phyloP scores from a whole-genome alignment of 2,888 invertebrate genomes.

The Nemotelus nigrinus region DNA sequence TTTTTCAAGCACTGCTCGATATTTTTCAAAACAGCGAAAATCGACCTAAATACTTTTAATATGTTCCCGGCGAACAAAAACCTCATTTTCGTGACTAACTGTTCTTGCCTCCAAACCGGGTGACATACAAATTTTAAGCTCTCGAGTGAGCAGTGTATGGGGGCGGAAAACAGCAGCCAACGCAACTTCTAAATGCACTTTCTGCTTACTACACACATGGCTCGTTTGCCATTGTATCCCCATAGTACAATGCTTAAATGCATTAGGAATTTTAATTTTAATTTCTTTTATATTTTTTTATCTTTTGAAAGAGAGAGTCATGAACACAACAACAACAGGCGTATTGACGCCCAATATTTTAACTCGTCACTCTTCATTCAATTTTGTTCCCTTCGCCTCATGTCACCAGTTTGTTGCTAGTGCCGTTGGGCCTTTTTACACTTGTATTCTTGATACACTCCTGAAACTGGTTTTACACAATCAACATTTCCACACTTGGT shows the following conservation, averaged over 20 bases:
- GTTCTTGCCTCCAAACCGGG: background rate
- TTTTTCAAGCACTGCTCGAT: background rate
- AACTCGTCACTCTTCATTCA: background rate
- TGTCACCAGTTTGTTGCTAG: no score
- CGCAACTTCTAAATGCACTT: background rate
- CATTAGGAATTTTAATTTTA: constrained; percentile 43
- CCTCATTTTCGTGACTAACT: constrained; percentile 25
- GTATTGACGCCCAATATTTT: background rate
- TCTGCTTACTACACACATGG: background rate
- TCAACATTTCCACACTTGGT: no score
- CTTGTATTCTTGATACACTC: no score
- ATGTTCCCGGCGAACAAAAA: background rate
- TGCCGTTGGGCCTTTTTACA: no score
- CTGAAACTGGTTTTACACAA: no score
- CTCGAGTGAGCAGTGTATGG: background rate
- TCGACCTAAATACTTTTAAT: constrained; percentile 27
- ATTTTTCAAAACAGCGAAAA: background rate
- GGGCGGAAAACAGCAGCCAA: constrained; percentile 16
- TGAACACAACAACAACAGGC: background rate
- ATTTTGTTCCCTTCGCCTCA: background rate
- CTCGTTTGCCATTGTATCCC: background rate
- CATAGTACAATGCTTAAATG: constrained; percentile 19
- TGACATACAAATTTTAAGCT: background rate
- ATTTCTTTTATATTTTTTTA: constrained; percentile 1
- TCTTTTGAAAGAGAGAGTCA: background rate